A percentile compares a stretch with the other conserved stretches of the same genome.
Evolutionary conservation across 2,113 vertebrate species (phyloP).

Genomic region (Oceanodroma tethys): DNA sequence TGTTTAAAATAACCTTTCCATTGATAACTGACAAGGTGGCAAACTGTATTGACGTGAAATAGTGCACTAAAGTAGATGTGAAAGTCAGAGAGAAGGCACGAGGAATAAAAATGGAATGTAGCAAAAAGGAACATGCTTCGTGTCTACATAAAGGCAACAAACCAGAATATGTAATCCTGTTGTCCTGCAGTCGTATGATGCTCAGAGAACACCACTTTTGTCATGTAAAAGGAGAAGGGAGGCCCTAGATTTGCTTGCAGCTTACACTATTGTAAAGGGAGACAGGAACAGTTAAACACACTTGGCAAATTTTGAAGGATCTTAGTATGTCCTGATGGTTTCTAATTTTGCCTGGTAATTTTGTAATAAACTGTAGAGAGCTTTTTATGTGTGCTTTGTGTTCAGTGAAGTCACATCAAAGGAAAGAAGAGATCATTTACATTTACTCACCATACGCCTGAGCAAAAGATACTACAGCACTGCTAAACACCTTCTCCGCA

Average conservation of each 20-base stretch:
- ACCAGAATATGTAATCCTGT: neutral
- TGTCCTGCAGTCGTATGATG: neutral
- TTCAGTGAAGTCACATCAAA: slow-evolving; percentile 21
- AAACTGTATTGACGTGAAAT: neutral
- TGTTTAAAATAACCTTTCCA: neutral
- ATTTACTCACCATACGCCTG: neutral
- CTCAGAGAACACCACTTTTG: neutral
- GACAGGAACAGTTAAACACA: neutral
- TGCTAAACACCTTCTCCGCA: neutral
- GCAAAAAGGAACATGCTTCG: neutral
- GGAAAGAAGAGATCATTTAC: neutral
- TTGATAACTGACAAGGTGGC: neutral
- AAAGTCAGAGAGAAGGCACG: neutral
- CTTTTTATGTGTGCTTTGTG: slow-evolving; percentile 15
- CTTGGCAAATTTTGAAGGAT: neutral
- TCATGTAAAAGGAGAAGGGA: neutral
- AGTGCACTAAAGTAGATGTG: neutral
- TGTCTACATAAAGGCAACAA: neutral
- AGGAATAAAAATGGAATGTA: neutral
- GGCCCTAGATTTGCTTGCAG: neutral
- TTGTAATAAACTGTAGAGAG: neutral
- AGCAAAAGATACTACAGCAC: neutral
- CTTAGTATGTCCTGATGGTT: neutral
- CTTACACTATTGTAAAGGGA: neutral
- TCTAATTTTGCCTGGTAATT: neutral